A percentile compares a stretch with the other conserved stretches of the same genome.
Evolutionary conservation across 2,797 vertebrate genomes (phyloP).

Genomic region (Anabas testudineus): DNA sequence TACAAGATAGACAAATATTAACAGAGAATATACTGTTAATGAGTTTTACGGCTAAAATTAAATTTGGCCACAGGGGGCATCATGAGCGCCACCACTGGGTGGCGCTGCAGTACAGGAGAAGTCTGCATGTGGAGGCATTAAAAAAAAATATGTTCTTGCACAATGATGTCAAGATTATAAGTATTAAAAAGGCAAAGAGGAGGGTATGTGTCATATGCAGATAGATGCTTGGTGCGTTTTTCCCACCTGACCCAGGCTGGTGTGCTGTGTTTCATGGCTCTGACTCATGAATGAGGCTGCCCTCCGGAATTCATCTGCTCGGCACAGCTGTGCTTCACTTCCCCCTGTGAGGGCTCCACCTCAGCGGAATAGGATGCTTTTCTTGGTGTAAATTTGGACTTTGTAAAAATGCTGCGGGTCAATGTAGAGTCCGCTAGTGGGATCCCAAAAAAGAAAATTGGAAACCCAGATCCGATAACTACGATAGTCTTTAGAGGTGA

Average conservation of each 20-base stretch:
- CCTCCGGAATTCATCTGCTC: constrained; percentile 8
- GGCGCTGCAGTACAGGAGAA: constrained; percentile 7
- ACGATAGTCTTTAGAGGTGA: constrained; percentile 93
- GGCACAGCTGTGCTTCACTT: constrained; percentile 49
- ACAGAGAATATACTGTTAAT: not conserved
- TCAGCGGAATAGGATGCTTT: constrained; percentile 28
- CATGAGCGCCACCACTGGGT: not conserved
- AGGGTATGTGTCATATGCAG: too few relatives aligned
- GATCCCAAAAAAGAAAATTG: constrained; percentile 93
- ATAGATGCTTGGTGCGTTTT: not conserved
- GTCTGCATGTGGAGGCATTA: not conserved
- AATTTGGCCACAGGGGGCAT: not conserved
- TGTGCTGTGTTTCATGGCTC: constrained; percentile 2
- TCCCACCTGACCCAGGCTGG: not conserved
- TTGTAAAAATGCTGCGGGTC: constrained; percentile 90
- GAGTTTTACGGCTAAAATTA: not conserved
- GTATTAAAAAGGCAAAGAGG: not conserved
- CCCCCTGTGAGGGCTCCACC: not conserved
- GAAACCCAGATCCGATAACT: constrained; percentile 93
- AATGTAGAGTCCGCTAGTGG: constrained; percentile 91
- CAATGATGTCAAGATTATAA: not conserved
- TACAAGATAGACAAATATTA: not conserved
- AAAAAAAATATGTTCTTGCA: too few relatives aligned
- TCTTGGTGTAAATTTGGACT: constrained; percentile 23
- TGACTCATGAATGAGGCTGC: constrained; percentile 49